These are phyloP conservation scores for Diaperis boleti DNA, from an alignment of 2,888 invertebrate species.

Conservation along the genomic window DNA sequence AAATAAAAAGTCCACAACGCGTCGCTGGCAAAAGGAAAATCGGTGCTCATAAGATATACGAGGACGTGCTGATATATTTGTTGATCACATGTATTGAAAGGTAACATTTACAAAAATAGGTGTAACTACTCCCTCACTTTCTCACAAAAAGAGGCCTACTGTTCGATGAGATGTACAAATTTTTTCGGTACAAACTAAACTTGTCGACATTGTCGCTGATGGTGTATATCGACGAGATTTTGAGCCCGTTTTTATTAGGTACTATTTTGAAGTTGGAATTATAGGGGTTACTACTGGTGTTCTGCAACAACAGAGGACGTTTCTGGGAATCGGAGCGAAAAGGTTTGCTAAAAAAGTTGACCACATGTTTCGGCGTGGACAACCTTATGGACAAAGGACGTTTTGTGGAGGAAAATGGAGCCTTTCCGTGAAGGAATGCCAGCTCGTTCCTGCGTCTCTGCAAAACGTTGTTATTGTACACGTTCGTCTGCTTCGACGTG, in stretches of 20 bases:
- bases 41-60: conserved; percentile 52
- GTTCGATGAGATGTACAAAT: conserved; percentile 65
- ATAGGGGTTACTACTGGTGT: conserved; percentile 48
- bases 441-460: conserved; percentile 57
- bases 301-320: conserved; percentile 63
- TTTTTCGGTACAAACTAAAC: conserved; percentile 63
- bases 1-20: not conserved
- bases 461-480: conserved; percentile 63
- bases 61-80: conserved; percentile 56
- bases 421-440: conserved; percentile 64
- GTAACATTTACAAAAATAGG: conserved; percentile 51
- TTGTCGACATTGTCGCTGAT: conserved; percentile 65
- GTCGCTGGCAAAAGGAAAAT: conserved; percentile 9
- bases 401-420: conserved; percentile 69
- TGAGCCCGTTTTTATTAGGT: conserved; percentile 70
- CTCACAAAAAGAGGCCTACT: conserved; percentile 67
- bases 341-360: conserved; percentile 63
- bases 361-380: conserved; percentile 64
- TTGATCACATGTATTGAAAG: conserved; percentile 49
- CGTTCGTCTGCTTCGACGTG: conserved; percentile 62
- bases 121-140: conserved; percentile 52
- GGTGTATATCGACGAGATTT: conserved; percentile 69
- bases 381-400: conserved; percentile 66
- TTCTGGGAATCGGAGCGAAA: conserved; percentile 66
- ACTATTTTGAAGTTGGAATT: conserved; percentile 64